Evolutionary conservation across 1,140 invertebrate species (phyloP), one percentile per base, ranked within the genome.

Genomic region (Samia ricini): DNA sequence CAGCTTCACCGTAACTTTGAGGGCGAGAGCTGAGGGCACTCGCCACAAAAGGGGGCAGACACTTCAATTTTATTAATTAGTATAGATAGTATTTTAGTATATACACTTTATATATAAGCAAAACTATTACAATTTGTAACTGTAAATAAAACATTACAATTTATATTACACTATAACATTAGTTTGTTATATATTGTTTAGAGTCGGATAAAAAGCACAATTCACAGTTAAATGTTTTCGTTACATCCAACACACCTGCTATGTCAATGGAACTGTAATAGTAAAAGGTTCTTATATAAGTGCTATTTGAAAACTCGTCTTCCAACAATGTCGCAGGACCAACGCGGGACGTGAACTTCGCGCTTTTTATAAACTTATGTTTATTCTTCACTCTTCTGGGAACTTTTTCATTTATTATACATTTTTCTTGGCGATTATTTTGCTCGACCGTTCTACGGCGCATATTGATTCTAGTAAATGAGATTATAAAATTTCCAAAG

Each of bases 251-350:
- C 58, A 55, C 64, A 61, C 60, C 60, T 66, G 64, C 64, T 22
- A 29, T 48, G 24, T 48, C 49, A 42, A 58, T n/a, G 49, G 48
- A 66, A 59, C 54, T 66, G 64, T 56, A 61, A 60, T 61, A 66
- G 61, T 66, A 61, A 66, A 66, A 61, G 60, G 55, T 61, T 66
- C 61, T n/a, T n/a, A n/a, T 66, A 61, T 66, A 61, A 66, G 64
- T 61, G 42, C 61, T 66, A 66, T 66, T 66, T 54, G 64, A 61
- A 66, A 66, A 52, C 56, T 59, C 51, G 24, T 61, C 59, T 24
- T 20, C 55, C 55, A 42, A 61, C 64, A 36, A 60, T 61, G 56
- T 55, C 42, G 60, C 52, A 56, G 60, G 58, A 61, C 58, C 59
- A 58, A 56, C 64, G 56, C 21, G 10, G 49, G 56, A 56, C 64